These are phyloP conservation scores for Phortica variegata DNA, from an alignment of 1,140 invertebrate species.

Conservation along the genomic window DNA sequence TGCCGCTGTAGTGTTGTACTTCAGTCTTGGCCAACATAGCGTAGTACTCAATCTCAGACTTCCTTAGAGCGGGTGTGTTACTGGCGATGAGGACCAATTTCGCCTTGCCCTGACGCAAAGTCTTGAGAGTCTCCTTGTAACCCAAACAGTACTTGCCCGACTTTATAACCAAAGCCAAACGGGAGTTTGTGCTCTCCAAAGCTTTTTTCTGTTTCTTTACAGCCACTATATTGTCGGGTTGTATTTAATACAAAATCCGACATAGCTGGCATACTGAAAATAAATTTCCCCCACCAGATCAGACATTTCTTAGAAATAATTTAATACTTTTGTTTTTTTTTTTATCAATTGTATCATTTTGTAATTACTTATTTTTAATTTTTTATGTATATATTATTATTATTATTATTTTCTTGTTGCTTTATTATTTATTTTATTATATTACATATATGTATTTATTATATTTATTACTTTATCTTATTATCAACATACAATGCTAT, in stretches of 20 bases:
- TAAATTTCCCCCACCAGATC: too few species aligned
- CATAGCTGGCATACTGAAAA: too few species aligned
- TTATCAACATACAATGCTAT: too few species aligned
- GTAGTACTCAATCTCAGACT: conserved; percentile 99
- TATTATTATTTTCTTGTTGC: conserved; percentile 13
- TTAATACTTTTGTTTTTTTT: not conserved
- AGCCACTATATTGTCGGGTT: conserved; percentile 72
- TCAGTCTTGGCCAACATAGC: conserved; percentile 99
- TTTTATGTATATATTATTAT: not conserved
- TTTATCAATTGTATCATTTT: not conserved
- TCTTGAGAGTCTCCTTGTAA: conserved; percentile 98
- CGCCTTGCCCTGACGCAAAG: conserved; percentile 94
- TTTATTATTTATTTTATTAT: not conserved
- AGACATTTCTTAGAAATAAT: not conserved
- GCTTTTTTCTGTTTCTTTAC: conserved; percentile 94
- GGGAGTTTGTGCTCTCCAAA: conserved; percentile 97
- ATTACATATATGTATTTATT: not conserved
- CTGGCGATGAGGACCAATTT: conserved; percentile 99
- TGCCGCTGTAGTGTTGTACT: conserved; percentile 98
- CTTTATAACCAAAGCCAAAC: conserved; percentile 98
- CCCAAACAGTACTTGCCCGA: conserved; percentile 98
- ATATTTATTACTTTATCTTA: conserved; percentile 8
- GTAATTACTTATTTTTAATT: not conserved
- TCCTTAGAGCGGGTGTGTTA: conserved; percentile 96
- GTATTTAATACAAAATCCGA: conserved; percentile 12